These are phyloP conservation scores for Nibea albiflora DNA, from an alignment of 2,113 vertebrate species.

Conservation along the genomic window DNA sequence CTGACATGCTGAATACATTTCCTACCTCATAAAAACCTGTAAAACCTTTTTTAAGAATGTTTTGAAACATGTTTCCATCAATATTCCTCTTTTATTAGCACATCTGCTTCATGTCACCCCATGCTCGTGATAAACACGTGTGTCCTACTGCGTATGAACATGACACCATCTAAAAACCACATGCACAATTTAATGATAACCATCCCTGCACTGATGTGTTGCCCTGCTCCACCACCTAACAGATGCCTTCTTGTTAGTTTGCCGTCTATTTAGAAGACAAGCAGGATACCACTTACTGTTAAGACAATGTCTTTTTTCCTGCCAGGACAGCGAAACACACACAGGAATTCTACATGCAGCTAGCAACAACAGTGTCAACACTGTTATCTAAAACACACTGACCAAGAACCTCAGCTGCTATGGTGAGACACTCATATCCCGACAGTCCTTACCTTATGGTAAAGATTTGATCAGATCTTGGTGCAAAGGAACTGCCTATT, in stretches of 20 bases:
- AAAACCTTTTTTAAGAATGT: neutral
- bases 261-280: neutral
- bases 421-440: neutral
- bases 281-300: neutral
- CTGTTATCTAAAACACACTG: neutral
- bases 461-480: constrained; percentile 88
- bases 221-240: neutral
- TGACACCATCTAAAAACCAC: neutral
- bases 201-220: neutral
- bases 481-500: constrained; percentile 91
- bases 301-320: neutral
- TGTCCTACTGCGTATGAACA: too few relatives aligned
- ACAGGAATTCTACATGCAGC: neutral
- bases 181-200: neutral
- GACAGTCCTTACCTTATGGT: constrained; percentile 85
- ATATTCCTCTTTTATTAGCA: neutral
- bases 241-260: neutral
- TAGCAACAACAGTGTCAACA: neutral
- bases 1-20: neutral
- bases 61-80: neutral
- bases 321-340: neutral
- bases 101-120: neutral
- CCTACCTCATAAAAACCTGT: neutral
- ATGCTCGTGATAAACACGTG: neutral
- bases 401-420: neutral